Evolutionary conservation across 1,140 invertebrate species (phyloP).

Genomic region (Coboldia fuscipes): DNA sequence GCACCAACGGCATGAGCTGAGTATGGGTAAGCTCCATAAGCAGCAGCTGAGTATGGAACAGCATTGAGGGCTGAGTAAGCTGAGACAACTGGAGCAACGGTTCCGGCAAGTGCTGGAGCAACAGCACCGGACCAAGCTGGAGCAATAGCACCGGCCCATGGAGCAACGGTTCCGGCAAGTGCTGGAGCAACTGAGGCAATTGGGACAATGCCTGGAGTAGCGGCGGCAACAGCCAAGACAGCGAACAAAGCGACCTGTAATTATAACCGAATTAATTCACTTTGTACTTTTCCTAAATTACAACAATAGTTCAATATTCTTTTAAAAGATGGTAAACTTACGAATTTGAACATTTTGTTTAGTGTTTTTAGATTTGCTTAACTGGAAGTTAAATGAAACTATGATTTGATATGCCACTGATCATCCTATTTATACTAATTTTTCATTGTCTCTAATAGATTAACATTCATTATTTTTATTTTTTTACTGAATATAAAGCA

Average conservation of each 20-base stretch:
- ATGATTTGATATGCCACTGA: no score
- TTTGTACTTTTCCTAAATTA: neutral
- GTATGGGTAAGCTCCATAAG: neutral
- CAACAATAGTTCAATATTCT: neutral
- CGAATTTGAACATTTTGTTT: constrained; percentile 11
- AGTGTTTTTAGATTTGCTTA: no score
- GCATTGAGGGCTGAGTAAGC: constrained; percentile 5
- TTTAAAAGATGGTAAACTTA: constrained; percentile 6
- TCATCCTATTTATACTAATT: no score
- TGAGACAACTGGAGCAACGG: constrained; percentile 8
- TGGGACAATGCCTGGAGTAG: constrained; percentile 21
- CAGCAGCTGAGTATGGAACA: constrained; percentile 7
- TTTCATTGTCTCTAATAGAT: no score
- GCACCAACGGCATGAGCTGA: neutral
- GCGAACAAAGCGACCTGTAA: constrained; percentile 24
- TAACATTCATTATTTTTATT: no score
- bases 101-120: constrained; percentile 2
- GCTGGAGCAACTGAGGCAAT: constrained; percentile 11
- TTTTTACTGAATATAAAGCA: no score
- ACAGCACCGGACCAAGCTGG: constrained; percentile 20
- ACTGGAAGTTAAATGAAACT: no score
- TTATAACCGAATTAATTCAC: constrained; percentile 3
- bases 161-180: constrained; percentile 6
- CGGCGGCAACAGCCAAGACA: constrained; percentile 25
- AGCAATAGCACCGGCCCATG: constrained; percentile 24